phyloP scores from a whole-genome alignment of 2,797 vertebrate species.

The Hirundo rustica region DNA sequence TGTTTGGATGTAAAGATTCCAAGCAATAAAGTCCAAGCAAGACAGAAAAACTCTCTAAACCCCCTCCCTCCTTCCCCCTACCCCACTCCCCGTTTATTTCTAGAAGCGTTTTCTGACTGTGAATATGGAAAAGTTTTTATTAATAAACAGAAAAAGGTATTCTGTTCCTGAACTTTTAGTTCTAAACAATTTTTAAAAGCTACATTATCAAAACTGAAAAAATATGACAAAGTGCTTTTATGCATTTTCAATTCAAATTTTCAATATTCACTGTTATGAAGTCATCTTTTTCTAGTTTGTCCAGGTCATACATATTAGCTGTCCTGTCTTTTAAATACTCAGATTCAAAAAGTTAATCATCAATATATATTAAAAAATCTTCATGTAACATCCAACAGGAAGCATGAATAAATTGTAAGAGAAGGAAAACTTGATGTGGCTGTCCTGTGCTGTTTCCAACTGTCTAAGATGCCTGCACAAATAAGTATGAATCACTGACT shows the following conservation, averaged over 20 bases:
- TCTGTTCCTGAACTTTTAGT: not conserved
- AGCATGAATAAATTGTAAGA: not conserved
- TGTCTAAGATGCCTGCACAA: not conserved
- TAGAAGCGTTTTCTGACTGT: not conserved
- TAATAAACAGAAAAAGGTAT: not conserved
- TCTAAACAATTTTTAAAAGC: not conserved
- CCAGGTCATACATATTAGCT: not conserved
- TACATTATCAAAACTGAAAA: not conserved
- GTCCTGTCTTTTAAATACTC: not conserved
- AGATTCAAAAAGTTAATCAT: not conserved
- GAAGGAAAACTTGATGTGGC: not conserved
- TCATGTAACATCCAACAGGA: not conserved
- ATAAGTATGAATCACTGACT: not conserved
- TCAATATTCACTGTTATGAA: not conserved
- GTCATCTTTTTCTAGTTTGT: not conserved
- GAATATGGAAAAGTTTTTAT: not conserved
- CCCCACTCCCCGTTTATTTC: not conserved
- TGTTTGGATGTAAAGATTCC: not conserved
- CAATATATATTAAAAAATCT: not conserved
- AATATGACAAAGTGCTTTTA: not conserved
- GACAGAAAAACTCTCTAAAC: not conserved
- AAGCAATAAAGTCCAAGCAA: not conserved
- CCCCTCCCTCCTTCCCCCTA: no score
- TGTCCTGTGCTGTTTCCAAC: not conserved
- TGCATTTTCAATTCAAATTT: not conserved